These are phyloP conservation scores for Cyrtorhinus lividipennis DNA, from an alignment of 1,140 invertebrate genomes.

Conservation along the genomic window DNA sequence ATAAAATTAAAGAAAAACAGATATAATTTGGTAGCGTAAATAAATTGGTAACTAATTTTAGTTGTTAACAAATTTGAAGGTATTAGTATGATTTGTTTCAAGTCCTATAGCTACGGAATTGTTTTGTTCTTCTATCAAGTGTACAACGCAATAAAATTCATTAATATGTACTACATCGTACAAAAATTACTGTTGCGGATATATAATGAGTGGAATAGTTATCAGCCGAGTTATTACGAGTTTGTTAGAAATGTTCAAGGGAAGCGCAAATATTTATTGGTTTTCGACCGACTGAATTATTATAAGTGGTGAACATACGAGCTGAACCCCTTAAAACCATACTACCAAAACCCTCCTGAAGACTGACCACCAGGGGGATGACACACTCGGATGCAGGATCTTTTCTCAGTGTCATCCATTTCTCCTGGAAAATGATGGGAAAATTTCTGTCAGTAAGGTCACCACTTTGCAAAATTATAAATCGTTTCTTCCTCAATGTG, in stretches of 20 bases:
- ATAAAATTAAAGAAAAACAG: too few relatives aligned
- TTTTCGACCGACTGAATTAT: background rate
- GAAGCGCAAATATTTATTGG: background rate
- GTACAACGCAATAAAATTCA: too few relatives aligned
- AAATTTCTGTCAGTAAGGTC: background rate
- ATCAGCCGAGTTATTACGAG: background rate
- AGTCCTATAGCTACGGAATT: too few relatives aligned
- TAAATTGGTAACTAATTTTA: too few relatives aligned
- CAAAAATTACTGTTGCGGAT: too few relatives aligned
- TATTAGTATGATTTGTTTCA: too few relatives aligned
- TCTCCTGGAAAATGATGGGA: slow-evolving; percentile 22
- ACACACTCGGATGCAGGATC: slow-evolving; percentile 25
- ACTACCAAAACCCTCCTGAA: slow-evolving; percentile 27
- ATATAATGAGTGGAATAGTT: background rate
- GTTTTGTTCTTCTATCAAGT: too few relatives aligned
- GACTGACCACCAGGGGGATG: slow-evolving; percentile 27
- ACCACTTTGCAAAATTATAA: background rate
- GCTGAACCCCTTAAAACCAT: background rate
- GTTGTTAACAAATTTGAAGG: too few relatives aligned
- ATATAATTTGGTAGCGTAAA: too few relatives aligned
- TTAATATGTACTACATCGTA: too few relatives aligned
- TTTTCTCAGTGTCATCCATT: slow-evolving; percentile 22
- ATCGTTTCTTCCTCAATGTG: background rate
- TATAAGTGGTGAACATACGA: background rate
- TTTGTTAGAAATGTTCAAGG: background rate